Conservation (phyloP, 1,140 invertebrate species). For the Propsilocerus akamusi region DNA sequence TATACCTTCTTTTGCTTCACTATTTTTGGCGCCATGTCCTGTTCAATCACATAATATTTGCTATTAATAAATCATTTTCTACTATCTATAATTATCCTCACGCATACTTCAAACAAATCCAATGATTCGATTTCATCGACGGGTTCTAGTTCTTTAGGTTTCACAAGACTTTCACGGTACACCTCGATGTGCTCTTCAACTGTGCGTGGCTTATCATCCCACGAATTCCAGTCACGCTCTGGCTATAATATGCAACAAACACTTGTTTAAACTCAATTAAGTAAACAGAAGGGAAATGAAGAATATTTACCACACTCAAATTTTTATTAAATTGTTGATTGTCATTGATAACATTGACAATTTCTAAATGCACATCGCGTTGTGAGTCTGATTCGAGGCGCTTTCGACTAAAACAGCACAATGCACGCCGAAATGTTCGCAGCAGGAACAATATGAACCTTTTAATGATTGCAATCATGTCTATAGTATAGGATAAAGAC, state of each 20-base stretch:
- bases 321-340: background rate
- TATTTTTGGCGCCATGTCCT: conserved; percentile 22
- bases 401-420: conserved; percentile 21
- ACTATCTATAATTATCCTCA: background rate
- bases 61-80: background rate
- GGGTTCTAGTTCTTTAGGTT: conserved; percentile 16
- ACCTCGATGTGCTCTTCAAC: conserved; percentile 24
- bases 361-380: conserved; percentile 10
- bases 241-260: background rate
- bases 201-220: conserved; percentile 22
- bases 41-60: background rate
- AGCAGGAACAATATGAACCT: conserved; percentile 17
- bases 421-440: conserved; percentile 16
- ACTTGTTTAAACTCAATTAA: background rate
- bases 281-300: background rate
- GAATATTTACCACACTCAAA: background rate
- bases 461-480: conserved; percentile 11
- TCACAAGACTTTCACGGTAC: conserved; percentile 19
- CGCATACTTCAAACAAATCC: conserved; percentile 22
- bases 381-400: conserved; percentile 15
- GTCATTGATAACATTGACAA: conserved; percentile 15
- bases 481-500: too few species aligned
- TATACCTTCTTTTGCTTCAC: conserved; percentile 20
- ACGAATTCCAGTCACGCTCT: conserved; percentile 23
- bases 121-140: conserved; percentile 9